These are phyloP conservation scores for Sardinella longiceps DNA, from an alignment of 2,797 vertebrate genomes.

Conservation along the genomic window DNA sequence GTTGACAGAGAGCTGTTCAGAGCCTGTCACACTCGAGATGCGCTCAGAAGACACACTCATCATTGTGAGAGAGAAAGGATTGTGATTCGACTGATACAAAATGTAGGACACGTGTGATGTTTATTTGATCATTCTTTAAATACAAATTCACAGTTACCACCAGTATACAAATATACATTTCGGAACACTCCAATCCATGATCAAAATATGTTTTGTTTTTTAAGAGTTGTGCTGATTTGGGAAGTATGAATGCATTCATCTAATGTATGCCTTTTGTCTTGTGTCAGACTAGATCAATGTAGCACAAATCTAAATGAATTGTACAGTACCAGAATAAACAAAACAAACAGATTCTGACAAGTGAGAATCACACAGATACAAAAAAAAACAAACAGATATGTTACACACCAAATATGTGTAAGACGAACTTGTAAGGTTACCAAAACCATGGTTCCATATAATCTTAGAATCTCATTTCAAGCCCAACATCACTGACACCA, in stretches of 20 bases:
- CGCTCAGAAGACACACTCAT: neutral
- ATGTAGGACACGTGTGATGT: conserved; percentile 58
- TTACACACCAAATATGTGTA: conserved; percentile 17
- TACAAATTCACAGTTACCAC: conserved; percentile 74
- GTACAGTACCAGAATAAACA: conserved; percentile 44
- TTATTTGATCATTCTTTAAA: conserved; percentile 67
- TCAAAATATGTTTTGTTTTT: neutral
- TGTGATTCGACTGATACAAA: neutral
- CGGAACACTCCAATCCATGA: neutral
- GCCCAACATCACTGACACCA: conserved; percentile 18
- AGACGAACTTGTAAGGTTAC: neutral
- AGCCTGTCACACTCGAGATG: neutral
- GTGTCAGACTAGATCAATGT: neutral
- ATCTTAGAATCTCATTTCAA: conserved; percentile 10
- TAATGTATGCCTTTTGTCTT: neutral
- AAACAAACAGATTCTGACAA: conserved; percentile 42
- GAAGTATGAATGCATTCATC: neutral
- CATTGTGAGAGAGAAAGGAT: neutral
- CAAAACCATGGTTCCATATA: neutral
- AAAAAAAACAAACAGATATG: conserved; percentile 23
- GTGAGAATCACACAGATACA: neutral
- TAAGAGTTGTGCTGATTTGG: neutral
- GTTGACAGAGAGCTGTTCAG: neutral
- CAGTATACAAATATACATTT: conserved; percentile 49
- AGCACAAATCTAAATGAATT: neutral